Evolutionary conservation across 2,113 vertebrate species (phyloP).

Genomic region (Corythornis vintsioides): DNA sequence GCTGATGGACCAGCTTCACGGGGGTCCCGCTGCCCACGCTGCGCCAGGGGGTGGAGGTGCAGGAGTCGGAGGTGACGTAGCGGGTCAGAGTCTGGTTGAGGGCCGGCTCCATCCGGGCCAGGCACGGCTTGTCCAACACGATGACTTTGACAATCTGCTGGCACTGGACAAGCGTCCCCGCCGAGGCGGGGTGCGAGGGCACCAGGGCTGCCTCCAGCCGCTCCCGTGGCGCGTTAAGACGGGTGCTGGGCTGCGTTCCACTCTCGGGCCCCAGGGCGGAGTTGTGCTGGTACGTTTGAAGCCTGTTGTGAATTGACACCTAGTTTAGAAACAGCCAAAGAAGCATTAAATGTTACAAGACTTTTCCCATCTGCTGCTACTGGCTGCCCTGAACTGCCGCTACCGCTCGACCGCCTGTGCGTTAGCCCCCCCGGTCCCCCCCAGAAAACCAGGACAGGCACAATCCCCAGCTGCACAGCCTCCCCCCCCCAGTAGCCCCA

Average conservation of each 20-base stretch:
- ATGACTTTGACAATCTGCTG: constrained; percentile 99
- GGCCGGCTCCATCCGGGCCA: constrained; percentile 92
- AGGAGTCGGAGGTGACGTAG: constrained; percentile 90
- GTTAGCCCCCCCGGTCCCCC: not conserved
- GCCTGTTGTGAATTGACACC: constrained; percentile 99
- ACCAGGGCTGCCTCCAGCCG: constrained; percentile 81
- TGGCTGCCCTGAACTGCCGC: constrained; percentile 69
- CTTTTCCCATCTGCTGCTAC: constrained; percentile 81
- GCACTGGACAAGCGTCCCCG: constrained; percentile 96
- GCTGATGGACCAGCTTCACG: constrained; percentile 84
- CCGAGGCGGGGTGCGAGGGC: constrained; percentile 81
- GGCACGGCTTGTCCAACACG: constrained; percentile 95
- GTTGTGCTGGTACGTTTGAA: constrained; percentile 99
- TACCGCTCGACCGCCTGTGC: not conserved
- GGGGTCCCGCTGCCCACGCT: constrained; percentile 79
- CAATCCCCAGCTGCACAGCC: not conserved
- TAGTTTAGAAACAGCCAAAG: constrained; percentile 99
- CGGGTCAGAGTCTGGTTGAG: constrained; percentile 92
- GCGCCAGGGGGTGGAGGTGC: constrained; percentile 86
- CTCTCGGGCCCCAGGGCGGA: constrained; percentile 87
- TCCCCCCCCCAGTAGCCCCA: not conserved
- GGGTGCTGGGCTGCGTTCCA: constrained; percentile 81
- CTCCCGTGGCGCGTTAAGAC: constrained; percentile 85
- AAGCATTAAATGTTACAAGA: constrained; percentile 98
- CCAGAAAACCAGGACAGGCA: not conserved